These are phyloP conservation scores for Notocelia uddmanniana DNA, from an alignment of 2,888 invertebrate species.

Conservation along the genomic window DNA sequence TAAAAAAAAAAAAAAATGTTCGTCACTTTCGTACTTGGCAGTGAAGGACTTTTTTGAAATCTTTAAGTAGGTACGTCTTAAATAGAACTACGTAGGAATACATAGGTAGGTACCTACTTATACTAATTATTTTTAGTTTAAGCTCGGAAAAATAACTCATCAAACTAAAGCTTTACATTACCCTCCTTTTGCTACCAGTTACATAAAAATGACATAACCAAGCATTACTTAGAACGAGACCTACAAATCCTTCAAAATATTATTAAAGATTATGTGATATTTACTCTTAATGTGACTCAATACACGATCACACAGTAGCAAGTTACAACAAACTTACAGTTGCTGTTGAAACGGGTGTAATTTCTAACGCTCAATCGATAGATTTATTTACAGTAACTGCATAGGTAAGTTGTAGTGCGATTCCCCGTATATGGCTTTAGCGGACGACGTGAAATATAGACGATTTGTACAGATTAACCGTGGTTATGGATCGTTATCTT, in stretches of 20 bases:
- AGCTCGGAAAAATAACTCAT: not conserved
- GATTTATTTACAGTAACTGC: constrained; percentile 10
- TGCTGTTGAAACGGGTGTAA: constrained; percentile 6
- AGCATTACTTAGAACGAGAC: constrained; percentile 17
- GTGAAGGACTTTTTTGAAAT: too few species aligned
- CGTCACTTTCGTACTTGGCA: too few species aligned
- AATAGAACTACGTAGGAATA: too few species aligned
- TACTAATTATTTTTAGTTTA: too few species aligned
- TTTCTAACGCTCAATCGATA: not conserved
- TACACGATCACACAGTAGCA: constrained; percentile 31
- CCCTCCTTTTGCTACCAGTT: not conserved
- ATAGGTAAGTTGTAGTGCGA: constrained; percentile 7
- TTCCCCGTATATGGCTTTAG: constrained; percentile 38
- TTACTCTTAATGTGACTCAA: constrained; percentile 38
- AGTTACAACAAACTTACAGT: constrained; percentile 5
- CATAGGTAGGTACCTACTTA: too few species aligned
- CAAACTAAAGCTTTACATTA: constrained; percentile 9
- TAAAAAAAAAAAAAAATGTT: too few species aligned
- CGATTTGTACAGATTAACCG: constrained; percentile 44
- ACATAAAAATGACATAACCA: constrained; percentile 22
- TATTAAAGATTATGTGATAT: constrained; percentile 39
- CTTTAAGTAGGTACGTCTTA: too few species aligned
- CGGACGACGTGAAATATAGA: constrained; percentile 42
- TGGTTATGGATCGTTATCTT: constrained; percentile 42
- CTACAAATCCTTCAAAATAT: constrained; percentile 43